phyloP scores from a whole-genome alignment of 92 coral and sea anemone species.

The Porites lobata region DNA sequence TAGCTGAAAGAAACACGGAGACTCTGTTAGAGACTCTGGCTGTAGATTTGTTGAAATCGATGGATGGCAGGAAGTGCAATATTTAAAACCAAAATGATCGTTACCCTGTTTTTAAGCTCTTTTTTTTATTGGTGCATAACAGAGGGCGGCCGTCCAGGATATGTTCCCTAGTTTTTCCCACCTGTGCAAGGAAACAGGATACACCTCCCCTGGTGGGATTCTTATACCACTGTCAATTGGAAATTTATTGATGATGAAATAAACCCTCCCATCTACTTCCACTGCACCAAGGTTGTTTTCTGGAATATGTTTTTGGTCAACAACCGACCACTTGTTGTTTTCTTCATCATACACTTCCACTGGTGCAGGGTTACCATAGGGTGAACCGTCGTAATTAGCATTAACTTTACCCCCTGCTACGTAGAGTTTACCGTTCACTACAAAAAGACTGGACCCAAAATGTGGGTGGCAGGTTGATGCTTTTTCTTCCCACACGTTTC shows the following conservation, averaged over 20 bases:
- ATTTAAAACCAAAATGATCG: too few species aligned
- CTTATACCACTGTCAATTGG: slow-evolving; percentile 40
- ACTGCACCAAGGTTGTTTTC: slow-evolving; percentile 37
- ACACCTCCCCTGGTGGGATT: slow-evolving; percentile 51
- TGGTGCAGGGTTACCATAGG: not conserved
- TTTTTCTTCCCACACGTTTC: not conserved
- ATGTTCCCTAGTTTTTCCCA: slow-evolving; percentile 15
- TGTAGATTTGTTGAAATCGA: too few species aligned
- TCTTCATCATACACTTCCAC: slow-evolving; percentile 15
- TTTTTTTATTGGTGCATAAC: too few species aligned
- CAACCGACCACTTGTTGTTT: slow-evolving; percentile 18
- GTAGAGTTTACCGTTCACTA: slow-evolving; percentile 10
- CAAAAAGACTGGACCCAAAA: slow-evolving; percentile 30
- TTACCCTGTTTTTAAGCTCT: too few species aligned
- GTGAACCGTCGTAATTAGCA: not conserved
- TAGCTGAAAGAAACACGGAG: too few species aligned
- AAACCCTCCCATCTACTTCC: slow-evolving; percentile 36
- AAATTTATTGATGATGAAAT: slow-evolving; percentile 15
- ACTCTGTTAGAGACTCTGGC: too few species aligned
- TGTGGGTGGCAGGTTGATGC: slow-evolving; percentile 18
- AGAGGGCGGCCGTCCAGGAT: not conserved
- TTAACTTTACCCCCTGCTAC: slow-evolving; percentile 2
- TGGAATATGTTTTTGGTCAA: slow-evolving; percentile 39
- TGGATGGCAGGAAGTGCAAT: too few species aligned
- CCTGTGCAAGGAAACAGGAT: slow-evolving; percentile 13